Evolutionary conservation across 2,888 invertebrate genomes (phyloP).

Genomic region (Sinodicranocentrus sp.): DNA sequence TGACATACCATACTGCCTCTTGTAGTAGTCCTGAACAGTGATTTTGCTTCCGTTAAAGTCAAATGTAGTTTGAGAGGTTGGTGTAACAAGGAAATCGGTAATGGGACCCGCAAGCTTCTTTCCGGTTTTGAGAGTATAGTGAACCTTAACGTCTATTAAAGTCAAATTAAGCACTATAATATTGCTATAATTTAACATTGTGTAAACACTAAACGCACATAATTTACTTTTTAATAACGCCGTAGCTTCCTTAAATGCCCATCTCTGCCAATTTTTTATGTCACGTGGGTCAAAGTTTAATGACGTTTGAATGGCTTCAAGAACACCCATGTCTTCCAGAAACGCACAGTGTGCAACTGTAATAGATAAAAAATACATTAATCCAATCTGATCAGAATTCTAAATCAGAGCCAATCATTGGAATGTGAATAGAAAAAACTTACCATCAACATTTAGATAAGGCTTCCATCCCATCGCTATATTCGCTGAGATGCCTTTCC

Average conservation of each 20-base stretch:
- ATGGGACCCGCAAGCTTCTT: constrained; percentile 47
- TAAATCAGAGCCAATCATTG: background rate
- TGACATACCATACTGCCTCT: background rate
- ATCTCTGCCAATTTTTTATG: constrained; percentile 9
- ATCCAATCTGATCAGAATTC: background rate
- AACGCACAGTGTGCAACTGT: constrained; percentile 44
- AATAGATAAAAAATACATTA: background rate
- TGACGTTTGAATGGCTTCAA: constrained; percentile 5
- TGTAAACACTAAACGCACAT: too few species aligned
- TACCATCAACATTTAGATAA: constrained; percentile 52
- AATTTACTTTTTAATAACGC: constrained; percentile 14
- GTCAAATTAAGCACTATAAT: background rate
- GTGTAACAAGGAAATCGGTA: background rate
- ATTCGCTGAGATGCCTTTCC: constrained; percentile 46
- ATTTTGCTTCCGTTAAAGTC: background rate
- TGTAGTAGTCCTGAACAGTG: constrained; percentile 20
- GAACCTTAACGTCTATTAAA: background rate
- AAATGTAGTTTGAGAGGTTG: background rate
- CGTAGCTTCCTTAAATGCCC: background rate
- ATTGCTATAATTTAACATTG: background rate
- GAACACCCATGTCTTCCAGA: constrained; percentile 28
- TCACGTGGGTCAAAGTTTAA: background rate
- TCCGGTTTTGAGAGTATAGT: background rate
- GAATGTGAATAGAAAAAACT: background rate
- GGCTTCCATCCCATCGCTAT: constrained; percentile 63